phyloP scores from a whole-genome alignment of 2,888 invertebrate species.

The Imbricaverruca yamaguchii region DNA sequence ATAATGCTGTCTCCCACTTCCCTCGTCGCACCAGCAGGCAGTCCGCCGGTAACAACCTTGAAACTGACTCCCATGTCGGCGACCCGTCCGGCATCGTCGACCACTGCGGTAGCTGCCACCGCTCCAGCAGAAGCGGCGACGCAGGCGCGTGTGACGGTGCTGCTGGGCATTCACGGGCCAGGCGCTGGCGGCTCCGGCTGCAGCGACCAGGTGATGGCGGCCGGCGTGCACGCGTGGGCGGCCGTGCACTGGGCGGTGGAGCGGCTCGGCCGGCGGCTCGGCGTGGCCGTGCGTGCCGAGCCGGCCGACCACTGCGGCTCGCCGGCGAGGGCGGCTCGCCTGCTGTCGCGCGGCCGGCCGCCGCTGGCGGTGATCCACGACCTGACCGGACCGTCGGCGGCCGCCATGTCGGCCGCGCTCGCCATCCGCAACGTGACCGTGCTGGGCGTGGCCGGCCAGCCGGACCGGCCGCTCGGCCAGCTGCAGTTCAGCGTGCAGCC shows the following conservation, averaged over 20 bases:
- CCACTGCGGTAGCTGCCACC: neutral
- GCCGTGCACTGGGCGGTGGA: conserved; percentile 42
- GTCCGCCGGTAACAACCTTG: no score
- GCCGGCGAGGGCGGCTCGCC: neutral
- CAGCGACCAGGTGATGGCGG: conserved; percentile 27
- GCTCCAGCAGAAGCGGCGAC: neutral
- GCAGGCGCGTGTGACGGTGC: neutral
- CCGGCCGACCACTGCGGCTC: conserved; percentile 19
- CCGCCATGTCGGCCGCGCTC: neutral
- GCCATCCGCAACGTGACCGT: neutral
- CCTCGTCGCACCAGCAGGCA: no score
- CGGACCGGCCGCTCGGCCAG: neutral
- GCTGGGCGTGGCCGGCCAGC: neutral
- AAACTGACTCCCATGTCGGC: no score
- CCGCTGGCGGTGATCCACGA: conserved; percentile 15
- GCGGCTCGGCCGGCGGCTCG: conserved; percentile 34
- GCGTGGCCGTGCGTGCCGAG: conserved; percentile 20
- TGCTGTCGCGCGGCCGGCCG: neutral
- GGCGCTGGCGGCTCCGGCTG: conserved; percentile 29
- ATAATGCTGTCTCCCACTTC: no score
- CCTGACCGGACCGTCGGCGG: neutral
- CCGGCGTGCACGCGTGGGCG: conserved; percentile 40
- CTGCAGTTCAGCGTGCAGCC: neutral
- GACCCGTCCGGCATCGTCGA: neutral
- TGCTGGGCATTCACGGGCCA: neutral